Conservation (phyloP, 2,797 vertebrate genomes). For the Catostomus latipinnis region DNA sequence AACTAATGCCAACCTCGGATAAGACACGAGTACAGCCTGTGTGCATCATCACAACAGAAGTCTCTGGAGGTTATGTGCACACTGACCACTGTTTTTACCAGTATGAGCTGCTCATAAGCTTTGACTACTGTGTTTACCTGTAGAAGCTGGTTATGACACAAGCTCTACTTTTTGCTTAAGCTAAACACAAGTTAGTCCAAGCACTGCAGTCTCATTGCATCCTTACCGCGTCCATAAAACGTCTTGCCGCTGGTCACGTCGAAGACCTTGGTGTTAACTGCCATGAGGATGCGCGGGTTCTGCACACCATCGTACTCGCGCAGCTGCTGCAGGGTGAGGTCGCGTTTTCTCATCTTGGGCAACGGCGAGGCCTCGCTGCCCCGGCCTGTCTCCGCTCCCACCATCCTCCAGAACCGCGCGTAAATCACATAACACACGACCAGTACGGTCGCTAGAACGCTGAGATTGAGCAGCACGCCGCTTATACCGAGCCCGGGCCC, state of each 20-base stretch:
- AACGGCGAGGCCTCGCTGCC: constrained; percentile 84
- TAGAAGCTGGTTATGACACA: background rate
- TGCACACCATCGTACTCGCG: constrained; percentile 90
- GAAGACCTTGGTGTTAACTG: constrained; percentile 97
- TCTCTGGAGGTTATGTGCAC: background rate
- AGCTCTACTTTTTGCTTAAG: constrained; percentile 1
- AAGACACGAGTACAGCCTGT: constrained; percentile 1
- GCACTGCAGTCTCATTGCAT: background rate
- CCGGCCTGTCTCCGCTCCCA: constrained; percentile 78
- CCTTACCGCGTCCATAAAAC: constrained; percentile 97
- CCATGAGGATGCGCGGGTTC: constrained; percentile 94
- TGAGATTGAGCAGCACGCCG: constrained; percentile 83
- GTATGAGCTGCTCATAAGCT: background rate
- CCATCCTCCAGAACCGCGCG: constrained; percentile 85
- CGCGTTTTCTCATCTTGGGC: constrained; percentile 96
- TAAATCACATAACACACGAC: constrained; percentile 85
- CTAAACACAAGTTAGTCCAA: constrained; percentile 4
- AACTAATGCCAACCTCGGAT: background rate
- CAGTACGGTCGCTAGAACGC: constrained; percentile 75
- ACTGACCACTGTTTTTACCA: background rate
- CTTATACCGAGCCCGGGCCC: constrained; percentile 71
- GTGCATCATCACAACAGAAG: constrained; percentile 16
- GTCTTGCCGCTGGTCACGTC: constrained; percentile 95
- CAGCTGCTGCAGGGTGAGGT: constrained; percentile 94
- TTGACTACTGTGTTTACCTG: background rate